A percentile compares a stretch with the other conserved stretches of the same genome.
These are phyloP conservation scores for Tenrec ecaudatus DNA, from an alignment of 2,113 vertebrate species.

Conservation along the genomic window DNA sequence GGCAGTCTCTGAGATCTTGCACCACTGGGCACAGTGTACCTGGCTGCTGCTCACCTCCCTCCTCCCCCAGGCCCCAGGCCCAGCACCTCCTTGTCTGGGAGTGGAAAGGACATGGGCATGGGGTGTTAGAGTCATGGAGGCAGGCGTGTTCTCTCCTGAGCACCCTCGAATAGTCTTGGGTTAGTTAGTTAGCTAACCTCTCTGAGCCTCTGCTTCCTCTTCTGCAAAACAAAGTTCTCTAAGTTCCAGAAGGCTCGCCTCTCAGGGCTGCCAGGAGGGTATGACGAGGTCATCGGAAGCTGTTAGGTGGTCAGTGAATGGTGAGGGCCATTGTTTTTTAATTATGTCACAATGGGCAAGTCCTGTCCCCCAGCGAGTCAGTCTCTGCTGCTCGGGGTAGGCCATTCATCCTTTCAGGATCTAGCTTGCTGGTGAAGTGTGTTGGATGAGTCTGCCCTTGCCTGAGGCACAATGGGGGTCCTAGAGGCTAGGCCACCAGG, in stretches of 20 bases:
- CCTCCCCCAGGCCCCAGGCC: neutral
- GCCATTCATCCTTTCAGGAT: neutral
- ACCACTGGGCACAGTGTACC: neutral
- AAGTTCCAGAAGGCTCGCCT: constrained; percentile 25
- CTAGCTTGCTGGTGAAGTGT: neutral
- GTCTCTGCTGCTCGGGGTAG: neutral
- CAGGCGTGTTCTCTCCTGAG: neutral
- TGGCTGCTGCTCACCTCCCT: too few species aligned
- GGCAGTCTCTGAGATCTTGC: neutral
- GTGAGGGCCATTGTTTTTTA: neutral
- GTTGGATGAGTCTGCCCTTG: neutral
- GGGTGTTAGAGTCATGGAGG: neutral
- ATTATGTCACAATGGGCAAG: neutral
- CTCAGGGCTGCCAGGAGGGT: constrained; percentile 65
- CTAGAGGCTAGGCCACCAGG: neutral
- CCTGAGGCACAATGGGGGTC: neutral
- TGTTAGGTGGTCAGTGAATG: neutral
- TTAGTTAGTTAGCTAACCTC: constrained; percentile 9
- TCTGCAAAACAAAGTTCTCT: neutral
- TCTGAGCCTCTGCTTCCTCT: constrained; percentile 68
- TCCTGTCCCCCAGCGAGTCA: neutral
- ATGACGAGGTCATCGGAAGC: constrained; percentile 19
- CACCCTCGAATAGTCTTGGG: neutral
- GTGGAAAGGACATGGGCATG: neutral
- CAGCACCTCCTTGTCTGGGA: neutral